Conservation (phyloP, 2,797 vertebrate species). For the Gymnodraco acuticeps region DNA sequence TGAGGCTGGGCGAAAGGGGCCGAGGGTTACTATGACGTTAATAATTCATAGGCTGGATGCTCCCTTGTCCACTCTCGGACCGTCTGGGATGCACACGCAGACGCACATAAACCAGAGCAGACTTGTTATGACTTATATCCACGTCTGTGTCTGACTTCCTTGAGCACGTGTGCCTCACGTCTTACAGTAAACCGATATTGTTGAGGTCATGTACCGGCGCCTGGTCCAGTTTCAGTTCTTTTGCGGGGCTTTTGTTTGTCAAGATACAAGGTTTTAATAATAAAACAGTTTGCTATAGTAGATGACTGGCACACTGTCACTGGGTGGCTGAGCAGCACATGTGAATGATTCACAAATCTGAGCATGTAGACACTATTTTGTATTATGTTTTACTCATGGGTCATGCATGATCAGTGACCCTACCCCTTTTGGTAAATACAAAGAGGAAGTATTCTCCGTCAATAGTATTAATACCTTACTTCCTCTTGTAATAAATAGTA, state of each 20-base stretch:
- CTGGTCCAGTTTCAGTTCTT: constrained; percentile 58
- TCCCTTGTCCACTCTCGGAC: constrained; percentile 52
- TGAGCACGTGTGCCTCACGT: neutral
- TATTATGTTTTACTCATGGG: neutral
- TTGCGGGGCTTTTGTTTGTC: constrained; percentile 17
- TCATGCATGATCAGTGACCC: constrained; percentile 7
- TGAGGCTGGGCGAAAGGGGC: constrained; percentile 53
- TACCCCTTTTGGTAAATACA: constrained; percentile 27
- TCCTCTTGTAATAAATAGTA: constrained; percentile 70
- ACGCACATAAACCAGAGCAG: constrained; percentile 22
- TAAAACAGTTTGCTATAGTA: constrained; percentile 1
- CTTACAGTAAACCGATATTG: constrained; percentile 47
- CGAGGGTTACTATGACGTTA: constrained; percentile 73
- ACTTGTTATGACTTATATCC: constrained; percentile 53
- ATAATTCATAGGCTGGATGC: constrained; percentile 75
- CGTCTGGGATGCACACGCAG: constrained; percentile 14
- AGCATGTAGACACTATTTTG: neutral
- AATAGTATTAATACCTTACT: constrained; percentile 67
- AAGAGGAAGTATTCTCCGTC: constrained; percentile 63
- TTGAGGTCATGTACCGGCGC: constrained; percentile 28
- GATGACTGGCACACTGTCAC: neutral
- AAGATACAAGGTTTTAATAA: neutral
- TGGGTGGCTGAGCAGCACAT: neutral
- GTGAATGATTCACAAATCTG: constrained; percentile 8
- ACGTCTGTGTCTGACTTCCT: constrained; percentile 30